Evolutionary conservation across 2,888 invertebrate genomes (phyloP), one percentile per base, ranked within the genome.

Genomic region (Yponomeuta malinellus): DNA sequence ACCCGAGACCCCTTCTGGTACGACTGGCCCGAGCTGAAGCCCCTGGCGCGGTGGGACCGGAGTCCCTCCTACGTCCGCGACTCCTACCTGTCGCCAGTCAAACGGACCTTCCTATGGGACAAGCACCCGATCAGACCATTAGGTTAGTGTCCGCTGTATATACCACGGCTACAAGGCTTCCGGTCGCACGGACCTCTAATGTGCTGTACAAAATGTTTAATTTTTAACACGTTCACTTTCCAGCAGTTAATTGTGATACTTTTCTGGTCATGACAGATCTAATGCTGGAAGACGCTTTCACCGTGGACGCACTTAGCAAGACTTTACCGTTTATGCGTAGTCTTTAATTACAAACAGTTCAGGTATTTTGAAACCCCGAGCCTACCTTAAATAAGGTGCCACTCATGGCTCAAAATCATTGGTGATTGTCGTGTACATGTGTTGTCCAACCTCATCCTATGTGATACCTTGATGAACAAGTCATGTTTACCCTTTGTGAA

Each of bases 1-100:
- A 95, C 95, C 78, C 95, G 96, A 85, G 97, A 97, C 93, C 97
- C 97, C 81, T 97, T 97, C 96, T 97, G 97, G 97, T 95, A 95
- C 94, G 95, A 95, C 89, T 90, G 96, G 90, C 97, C 96, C 78
- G 95, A 95, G 89, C 94, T 96, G 88, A 94, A 94, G 86, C 97
- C 97, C 76, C 93, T 95, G 88, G 94, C 95, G 75, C 93, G 94
- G 80, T 94, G 94, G 93, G 94, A 95, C 87, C 94, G 93, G 86
- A 94, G 95, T 86, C 96, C 96, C 74, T 96, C 95, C 87, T 95
- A 95, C 93, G 93, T 97, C 85, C 94, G 97, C 78, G 96, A 96
- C 93, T 97, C 97, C 83, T 97, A 96, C 93, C 95, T 97, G 89
- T 97, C 97, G 84, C 97, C 97, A 74, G 94, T 97, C 88, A 97